phyloP scores from a whole-genome alignment of 2,113 vertebrate genomes.

The Origma solitaria region DNA sequence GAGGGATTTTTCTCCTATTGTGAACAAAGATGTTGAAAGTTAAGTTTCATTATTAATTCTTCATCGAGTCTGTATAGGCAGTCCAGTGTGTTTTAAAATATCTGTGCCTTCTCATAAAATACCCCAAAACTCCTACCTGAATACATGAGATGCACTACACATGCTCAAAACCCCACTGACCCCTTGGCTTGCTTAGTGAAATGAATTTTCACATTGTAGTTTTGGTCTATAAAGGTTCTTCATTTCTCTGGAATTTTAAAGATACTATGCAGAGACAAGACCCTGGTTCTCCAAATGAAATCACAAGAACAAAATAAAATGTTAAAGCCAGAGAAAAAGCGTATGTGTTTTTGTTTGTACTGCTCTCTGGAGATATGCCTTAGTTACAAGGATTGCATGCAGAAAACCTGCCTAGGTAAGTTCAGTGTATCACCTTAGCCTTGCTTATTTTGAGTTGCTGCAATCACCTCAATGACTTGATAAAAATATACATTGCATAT shows the following conservation, averaged over 20 bases:
- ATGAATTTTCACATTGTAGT: neutral
- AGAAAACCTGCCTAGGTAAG: neutral
- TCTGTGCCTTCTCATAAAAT: neutral
- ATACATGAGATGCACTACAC: neutral
- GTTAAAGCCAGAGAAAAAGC: neutral
- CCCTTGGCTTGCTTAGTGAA: neutral
- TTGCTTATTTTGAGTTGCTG: neutral
- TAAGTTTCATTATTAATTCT: neutral
- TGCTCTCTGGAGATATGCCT: neutral
- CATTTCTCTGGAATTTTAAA: neutral
- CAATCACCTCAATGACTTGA: neutral
- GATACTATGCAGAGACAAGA: neutral
- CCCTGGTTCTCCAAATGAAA: neutral
- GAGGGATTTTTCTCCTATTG: neutral
- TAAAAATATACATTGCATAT: neutral
- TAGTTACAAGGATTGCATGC: neutral
- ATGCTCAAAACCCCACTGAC: neutral
- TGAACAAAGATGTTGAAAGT: slow-evolving; percentile 13
- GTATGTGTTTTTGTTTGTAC: neutral
- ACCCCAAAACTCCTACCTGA: neutral
- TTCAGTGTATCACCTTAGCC: neutral
- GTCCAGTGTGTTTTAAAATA: neutral
- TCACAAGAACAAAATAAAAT: neutral
- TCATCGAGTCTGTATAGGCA: neutral
- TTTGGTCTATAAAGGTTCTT: neutral